Evolutionary conservation across 2,888 invertebrate species (phyloP), one percentile per base, ranked within the genome.

Genomic region (Ectobius pallidus): DNA sequence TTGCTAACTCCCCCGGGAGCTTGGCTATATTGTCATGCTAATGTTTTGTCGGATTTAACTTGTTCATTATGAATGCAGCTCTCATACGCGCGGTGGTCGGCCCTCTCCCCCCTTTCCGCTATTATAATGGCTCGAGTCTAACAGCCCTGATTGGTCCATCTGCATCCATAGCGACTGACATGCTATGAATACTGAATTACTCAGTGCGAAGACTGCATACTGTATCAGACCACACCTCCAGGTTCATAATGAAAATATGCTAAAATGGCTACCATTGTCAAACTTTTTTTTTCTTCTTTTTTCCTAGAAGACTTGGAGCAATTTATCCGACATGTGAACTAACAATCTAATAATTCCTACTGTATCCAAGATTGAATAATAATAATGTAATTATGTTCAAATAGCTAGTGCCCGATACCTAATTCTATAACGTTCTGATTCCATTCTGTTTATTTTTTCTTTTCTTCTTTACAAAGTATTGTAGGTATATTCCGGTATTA

Each of bases 11-110:
- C 71, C 32, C 27, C 16, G 27, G 39, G n/a, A n/a, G n/a, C n/a
- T n/a, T n/a, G n/a, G 18, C 39, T 55, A 67, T 65, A 73, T 73
- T 73, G 72, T 73, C 34, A 73, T 73, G 72, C 30, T 73, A 73
- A 73, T 73, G 72, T 73, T 69, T 65, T 44, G 65, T 65, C 46
- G 49, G 25, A 34, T 44, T 70, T 70, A 70, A 61, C 67, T 44
- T 42, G 67, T 71, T 71, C 71, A 71, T 71, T 71, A 71, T 44
- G 32, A 55, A 71, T 73, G 32, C 72, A 69, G 27, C 42, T 16
- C 61, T 30, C 16, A 67, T 71, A 39, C 46, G 4, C n/a, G n/a
- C 34, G 3, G 52, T 42, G 55, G 67, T 71, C 32, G 32, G 14
- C 25, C 49, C 18, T 1, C 18, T 46, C 52, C 34, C 52, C 25